Conservation (phyloP, 2,113 vertebrate genomes). For the Syngnathoides biaculeatus region DNA sequence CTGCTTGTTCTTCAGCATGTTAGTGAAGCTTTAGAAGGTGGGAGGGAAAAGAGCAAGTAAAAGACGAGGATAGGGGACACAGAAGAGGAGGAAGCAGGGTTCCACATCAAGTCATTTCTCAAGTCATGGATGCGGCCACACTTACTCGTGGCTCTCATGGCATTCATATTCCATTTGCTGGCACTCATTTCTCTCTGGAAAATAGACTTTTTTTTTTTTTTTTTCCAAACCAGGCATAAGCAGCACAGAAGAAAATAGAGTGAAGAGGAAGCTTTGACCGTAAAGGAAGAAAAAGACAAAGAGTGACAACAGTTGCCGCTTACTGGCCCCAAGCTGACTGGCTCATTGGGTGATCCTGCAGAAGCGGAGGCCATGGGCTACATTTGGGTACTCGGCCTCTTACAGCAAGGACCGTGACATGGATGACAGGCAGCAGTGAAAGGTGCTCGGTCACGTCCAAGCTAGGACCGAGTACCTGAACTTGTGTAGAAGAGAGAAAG, state of each 20-base stretch:
- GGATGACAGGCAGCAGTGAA: neutral
- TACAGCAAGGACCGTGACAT: constrained; percentile 84
- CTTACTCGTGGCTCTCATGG: constrained; percentile 37
- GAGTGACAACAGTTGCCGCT: constrained; percentile 77
- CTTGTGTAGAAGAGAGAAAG: constrained; percentile 33
- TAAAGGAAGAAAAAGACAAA: constrained; percentile 54
- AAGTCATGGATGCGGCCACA: constrained; percentile 53
- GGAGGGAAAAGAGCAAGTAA: constrained; percentile 75
- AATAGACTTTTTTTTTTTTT: constrained; percentile 29
- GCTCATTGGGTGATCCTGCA: constrained; percentile 18
- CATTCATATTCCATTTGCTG: constrained; percentile 31
- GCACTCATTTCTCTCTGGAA: constrained; percentile 55
- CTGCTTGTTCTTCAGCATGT: constrained; percentile 99
- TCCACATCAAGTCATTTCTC: constrained; percentile 76
- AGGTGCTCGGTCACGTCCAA: constrained; percentile 65
- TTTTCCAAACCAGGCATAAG: constrained; percentile 29
- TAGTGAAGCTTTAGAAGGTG: constrained; percentile 98
- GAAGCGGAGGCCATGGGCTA: constrained; percentile 63
- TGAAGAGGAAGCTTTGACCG: neutral
- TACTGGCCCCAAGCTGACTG: constrained; percentile 80
- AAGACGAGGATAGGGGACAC: constrained; percentile 68
- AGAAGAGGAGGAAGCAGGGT: constrained; percentile 67
- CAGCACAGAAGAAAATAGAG: neutral
- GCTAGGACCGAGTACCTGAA: constrained; percentile 79
- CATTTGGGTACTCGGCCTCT: constrained; percentile 81